Conservation (phyloP, 1,140 invertebrate genomes). For the Scaptomyza pallida region DNA sequence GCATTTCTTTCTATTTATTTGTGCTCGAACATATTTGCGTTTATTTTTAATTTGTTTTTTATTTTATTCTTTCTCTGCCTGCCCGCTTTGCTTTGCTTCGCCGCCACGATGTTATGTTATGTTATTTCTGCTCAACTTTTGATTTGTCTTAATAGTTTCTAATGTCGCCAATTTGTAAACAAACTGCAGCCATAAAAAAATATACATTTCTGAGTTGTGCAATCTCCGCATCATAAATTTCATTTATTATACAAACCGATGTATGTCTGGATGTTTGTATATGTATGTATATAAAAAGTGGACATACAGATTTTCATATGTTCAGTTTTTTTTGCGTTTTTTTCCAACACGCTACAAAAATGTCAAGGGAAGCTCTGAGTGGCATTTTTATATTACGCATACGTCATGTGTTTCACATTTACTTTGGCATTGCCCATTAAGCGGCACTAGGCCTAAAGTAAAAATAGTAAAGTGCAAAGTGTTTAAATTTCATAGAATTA, state of each 20-base stretch:
- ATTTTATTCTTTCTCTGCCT: constrained; percentile 40
- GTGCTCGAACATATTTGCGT: constrained; percentile 56
- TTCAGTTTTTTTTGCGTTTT: constrained; percentile 1
- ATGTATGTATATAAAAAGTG: background rate
- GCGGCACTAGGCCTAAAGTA: constrained; percentile 31
- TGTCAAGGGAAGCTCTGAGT: constrained; percentile 60
- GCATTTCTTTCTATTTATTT: constrained; percentile 65
- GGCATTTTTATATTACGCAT: constrained; percentile 65
- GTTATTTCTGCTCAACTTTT: constrained; percentile 31
- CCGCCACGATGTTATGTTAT: constrained; percentile 9
- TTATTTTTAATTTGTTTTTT: constrained; percentile 82
- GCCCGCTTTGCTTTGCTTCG: constrained; percentile 17
- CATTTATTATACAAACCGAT: constrained; percentile 3
- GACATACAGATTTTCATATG: constrained; percentile 5
- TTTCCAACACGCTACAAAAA: constrained; percentile 29
- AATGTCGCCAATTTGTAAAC: constrained; percentile 81
- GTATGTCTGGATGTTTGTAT: background rate
- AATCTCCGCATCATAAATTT: constrained; percentile 36
- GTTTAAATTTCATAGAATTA: constrained; percentile 14
- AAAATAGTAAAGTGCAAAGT: constrained; percentile 36
- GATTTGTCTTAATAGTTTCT: constrained; percentile 71
- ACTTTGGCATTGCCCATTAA: constrained; percentile 67
- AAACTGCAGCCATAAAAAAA: constrained; percentile 68
- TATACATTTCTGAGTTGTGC: constrained; percentile 55
- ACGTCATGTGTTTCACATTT: constrained; percentile 58